These are phyloP conservation scores for Barypeithes pellucidus DNA, from an alignment of 2,888 invertebrate species.

Conservation along the genomic window DNA sequence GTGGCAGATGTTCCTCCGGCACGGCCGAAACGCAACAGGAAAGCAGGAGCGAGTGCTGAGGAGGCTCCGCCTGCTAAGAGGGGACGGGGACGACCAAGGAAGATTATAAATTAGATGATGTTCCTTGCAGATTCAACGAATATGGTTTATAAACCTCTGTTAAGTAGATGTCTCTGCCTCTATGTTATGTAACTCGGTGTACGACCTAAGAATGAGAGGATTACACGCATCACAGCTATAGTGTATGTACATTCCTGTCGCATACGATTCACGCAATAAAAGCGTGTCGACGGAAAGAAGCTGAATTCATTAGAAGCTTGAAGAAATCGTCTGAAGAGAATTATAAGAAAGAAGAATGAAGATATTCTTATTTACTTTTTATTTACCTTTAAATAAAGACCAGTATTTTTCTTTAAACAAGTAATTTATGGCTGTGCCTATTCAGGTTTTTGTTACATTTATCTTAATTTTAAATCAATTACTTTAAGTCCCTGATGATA, in stretches of 20 bases:
- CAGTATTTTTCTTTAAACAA: constrained; percentile 12
- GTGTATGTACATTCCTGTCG: too few relatives aligned
- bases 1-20: neutral
- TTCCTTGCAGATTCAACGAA: too few relatives aligned
- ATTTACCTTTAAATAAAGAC: neutral
- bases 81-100: constrained; percentile 29
- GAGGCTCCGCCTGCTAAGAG: constrained; percentile 30
- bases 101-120: constrained; percentile 7
- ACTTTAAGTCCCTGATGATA: neutral
- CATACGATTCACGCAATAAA: too few relatives aligned
- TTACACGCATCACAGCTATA: too few relatives aligned
- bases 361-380: neutral
- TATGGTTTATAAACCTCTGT: too few relatives aligned
- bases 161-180: too few relatives aligned
- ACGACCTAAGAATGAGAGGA: too few relatives aligned
- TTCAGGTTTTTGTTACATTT: neutral
- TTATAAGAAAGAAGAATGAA: constrained; percentile 12
- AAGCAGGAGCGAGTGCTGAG: neutral
- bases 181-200: too few relatives aligned
- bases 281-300: too few relatives aligned
- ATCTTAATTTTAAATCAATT: neutral
- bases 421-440: constrained; percentile 8
- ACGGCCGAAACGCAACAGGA: constrained; percentile 8
- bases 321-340: neutral
- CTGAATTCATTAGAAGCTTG: neutral